Percentiles rank a stretch among this genome's conserved stretches.
Conservation (phyloP, 2,113 vertebrate species). For the Petrocephalus microphthalmus region DNA sequence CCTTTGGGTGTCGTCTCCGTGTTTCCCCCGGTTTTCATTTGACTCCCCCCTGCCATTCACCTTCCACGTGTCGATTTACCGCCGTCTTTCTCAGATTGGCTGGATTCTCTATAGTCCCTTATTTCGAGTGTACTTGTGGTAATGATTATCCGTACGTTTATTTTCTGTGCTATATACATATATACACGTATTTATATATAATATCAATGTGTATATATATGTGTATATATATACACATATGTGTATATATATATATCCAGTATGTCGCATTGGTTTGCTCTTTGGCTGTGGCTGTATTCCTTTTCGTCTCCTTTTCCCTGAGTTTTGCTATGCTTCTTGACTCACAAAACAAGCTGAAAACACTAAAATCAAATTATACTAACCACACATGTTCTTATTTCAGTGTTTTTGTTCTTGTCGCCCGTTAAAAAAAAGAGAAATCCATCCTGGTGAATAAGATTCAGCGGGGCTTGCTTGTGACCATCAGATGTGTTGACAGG, state of each 20-base stretch:
- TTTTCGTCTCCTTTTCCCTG: slow-evolving; percentile 20
- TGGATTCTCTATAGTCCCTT: slow-evolving; percentile 51
- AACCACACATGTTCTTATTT: slow-evolving; percentile 38
- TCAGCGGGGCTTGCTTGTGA: slow-evolving; percentile 42
- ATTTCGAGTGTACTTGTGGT: slow-evolving; percentile 33
- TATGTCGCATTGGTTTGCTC: slow-evolving; percentile 13
- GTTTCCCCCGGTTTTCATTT: slow-evolving; percentile 53
- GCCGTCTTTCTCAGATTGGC: slow-evolving; percentile 43
- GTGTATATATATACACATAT: neutral
- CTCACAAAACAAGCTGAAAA: slow-evolving; percentile 50
- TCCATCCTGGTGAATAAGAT: slow-evolving; percentile 38
- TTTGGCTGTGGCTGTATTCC: slow-evolving; percentile 58
- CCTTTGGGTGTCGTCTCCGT: slow-evolving; percentile 48
- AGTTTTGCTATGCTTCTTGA: slow-evolving; percentile 53
- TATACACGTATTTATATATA: slow-evolving; percentile 34
- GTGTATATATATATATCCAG: neutral
- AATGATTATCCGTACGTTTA: slow-evolving; percentile 50
- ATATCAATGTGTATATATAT: no score
- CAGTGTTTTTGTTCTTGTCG: slow-evolving; percentile 65
- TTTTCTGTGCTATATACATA: slow-evolving; percentile 52
- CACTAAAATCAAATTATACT: slow-evolving; percentile 36
- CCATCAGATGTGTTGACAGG: slow-evolving; percentile 46
- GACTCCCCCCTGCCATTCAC: slow-evolving; percentile 44
- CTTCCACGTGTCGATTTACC: slow-evolving; percentile 43
- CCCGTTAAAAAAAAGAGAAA: slow-evolving; percentile 43